Evolutionary conservation across 2,888 invertebrate species (phyloP).

Genomic region (Alentia gelatinosa): DNA sequence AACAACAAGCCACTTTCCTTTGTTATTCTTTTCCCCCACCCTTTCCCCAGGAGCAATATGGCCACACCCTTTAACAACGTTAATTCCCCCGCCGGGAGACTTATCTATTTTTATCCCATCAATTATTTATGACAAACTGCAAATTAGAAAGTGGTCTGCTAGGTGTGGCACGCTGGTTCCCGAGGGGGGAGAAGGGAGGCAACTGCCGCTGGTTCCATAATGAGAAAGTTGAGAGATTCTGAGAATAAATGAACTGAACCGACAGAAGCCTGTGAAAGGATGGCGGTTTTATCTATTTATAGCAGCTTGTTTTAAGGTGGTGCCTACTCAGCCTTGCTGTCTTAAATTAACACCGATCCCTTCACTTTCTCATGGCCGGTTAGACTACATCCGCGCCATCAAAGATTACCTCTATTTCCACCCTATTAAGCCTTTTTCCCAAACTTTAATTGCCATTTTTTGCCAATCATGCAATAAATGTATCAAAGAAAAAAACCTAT

Average conservation of each 20-base stretch:
- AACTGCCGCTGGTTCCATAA: not conserved
- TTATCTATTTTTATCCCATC: not conserved
- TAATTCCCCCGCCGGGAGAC: not conserved
- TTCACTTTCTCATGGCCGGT: no score
- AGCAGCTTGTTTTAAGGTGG: not conserved
- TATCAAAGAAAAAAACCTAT: no score
- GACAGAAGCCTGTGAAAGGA: not conserved
- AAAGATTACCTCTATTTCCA: no score
- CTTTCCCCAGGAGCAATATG: not conserved
- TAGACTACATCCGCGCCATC: no score
- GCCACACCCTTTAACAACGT: not conserved
- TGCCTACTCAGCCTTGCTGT: no score
- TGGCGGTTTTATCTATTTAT: not conserved
- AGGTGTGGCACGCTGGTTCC: not conserved
- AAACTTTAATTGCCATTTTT: no score
- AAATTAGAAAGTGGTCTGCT: not conserved
- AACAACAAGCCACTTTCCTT: no score
- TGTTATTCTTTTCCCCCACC: no score
- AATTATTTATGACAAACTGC: conserved; percentile 1
- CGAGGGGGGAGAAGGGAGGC: not conserved
- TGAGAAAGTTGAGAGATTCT: not conserved
- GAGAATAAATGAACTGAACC: not conserved
- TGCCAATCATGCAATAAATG: no score
- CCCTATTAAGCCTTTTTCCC: no score
- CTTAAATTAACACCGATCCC: no score